Conservation (phyloP, 2,797 vertebrate genomes). For the Catamblyrhynchus diadema region DNA sequence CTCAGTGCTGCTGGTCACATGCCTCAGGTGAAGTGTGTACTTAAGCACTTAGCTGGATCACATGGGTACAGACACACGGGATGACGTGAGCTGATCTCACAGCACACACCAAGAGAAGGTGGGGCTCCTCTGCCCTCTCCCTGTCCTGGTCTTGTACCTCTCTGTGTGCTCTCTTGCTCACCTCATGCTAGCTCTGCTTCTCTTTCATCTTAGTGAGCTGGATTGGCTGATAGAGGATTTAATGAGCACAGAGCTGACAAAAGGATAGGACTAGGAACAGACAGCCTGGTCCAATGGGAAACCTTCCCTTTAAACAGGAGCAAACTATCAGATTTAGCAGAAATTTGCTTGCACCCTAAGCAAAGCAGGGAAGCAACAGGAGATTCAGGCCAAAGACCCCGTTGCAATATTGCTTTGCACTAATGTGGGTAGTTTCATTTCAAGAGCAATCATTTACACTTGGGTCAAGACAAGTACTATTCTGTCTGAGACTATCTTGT, state of each 20-base stretch:
- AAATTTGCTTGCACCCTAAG: not conserved
- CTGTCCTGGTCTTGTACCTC: not conserved
- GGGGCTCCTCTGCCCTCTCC: not conserved
- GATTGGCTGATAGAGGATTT: not conserved
- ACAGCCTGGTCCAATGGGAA: not conserved
- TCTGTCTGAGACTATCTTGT: not conserved
- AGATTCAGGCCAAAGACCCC: not conserved
- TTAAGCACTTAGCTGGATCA: not conserved
- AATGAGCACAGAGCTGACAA: not conserved
- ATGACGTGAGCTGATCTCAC: not conserved
- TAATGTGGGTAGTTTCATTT: not conserved
- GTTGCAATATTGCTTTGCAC: not conserved
- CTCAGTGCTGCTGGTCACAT: not conserved
- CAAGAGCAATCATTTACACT: not conserved
- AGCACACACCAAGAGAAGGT: not conserved
- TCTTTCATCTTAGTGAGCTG: not conserved
- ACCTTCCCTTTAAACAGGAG: not conserved
- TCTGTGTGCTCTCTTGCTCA: accelerated
- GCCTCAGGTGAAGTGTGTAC: not conserved
- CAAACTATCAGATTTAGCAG: not conserved
- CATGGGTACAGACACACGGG: accelerated
- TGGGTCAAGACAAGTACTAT: not conserved
- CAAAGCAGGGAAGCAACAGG: not conserved
- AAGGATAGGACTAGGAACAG: not conserved
- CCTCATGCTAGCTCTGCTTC: not conserved